Evolutionary conservation across 2,797 vertebrate species (phyloP).

Genomic region (Sebastes minor): DNA sequence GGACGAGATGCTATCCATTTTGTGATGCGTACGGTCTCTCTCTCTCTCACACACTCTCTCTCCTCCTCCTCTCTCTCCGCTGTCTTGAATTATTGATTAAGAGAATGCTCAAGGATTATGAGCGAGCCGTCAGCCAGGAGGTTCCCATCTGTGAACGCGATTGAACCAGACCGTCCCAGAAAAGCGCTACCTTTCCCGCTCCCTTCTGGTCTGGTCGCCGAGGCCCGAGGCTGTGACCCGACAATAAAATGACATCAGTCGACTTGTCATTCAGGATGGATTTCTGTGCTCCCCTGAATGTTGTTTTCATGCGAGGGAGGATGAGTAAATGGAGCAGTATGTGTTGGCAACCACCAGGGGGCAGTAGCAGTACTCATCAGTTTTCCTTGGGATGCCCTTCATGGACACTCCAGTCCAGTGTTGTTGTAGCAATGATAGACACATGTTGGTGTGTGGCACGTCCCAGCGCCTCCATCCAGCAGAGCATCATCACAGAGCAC

Average conservation of each 20-base stretch:
- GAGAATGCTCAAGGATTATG: conserved; percentile 33
- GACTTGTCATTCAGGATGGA: conserved; percentile 1
- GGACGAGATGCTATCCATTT: conserved; percentile 36
- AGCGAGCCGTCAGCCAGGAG: conserved; percentile 26
- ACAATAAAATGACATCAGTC: conserved; percentile 40
- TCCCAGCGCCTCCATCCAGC: not conserved
- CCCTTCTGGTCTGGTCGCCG: not conserved
- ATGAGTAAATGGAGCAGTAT: not conserved
- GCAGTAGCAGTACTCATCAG: conserved; percentile 59
- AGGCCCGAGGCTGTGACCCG: conserved; percentile 11
- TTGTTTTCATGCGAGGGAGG: not conserved
- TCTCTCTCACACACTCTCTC: not conserved
- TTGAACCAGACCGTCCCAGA: conserved; percentile 22
- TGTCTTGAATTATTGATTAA: conserved; percentile 65
- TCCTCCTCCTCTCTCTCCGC: not conserved
- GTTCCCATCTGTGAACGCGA: conserved; percentile 47
- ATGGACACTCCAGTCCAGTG: not conserved
- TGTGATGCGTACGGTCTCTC: conserved; percentile 7
- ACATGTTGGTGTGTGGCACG: not conserved
- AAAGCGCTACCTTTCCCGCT: not conserved
- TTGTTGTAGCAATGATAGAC: not conserved
- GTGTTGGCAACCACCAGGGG: conserved; percentile 53
- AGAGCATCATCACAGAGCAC: not conserved
- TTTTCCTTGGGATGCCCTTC: conserved; percentile 3
- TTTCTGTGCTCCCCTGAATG: conserved; percentile 1